Percentiles rank a stretch among this genome's conserved stretches.
These are phyloP conservation scores for Hybos culiciformis DNA, from an alignment of 2,888 invertebrate genomes.

Conservation along the genomic window DNA sequence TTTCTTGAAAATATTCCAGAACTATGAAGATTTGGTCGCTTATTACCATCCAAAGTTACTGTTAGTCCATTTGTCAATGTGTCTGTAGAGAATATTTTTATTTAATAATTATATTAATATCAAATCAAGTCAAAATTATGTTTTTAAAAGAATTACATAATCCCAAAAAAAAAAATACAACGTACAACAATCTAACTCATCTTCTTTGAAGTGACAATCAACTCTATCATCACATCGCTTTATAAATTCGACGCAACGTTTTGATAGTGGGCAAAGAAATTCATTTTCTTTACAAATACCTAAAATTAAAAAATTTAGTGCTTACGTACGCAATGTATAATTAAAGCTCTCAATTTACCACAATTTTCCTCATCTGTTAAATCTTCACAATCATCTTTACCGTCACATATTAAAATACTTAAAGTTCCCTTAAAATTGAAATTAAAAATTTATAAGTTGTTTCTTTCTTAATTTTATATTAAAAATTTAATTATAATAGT, in stretches of 20 bases:
- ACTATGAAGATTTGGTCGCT: slow-evolving; percentile 43
- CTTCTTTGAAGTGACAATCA: slow-evolving; percentile 58
- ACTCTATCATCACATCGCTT: slow-evolving; percentile 49
- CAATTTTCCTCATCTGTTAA: slow-evolving; percentile 61
- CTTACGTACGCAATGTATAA: not conserved
- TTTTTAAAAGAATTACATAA: not conserved
- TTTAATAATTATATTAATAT: not conserved
- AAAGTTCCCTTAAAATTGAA: slow-evolving; percentile 22
- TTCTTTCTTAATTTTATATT: not conserved
- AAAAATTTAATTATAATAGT: not conserved
- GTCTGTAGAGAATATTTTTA: slow-evolving; percentile 39
- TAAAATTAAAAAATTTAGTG: slow-evolving; percentile 21
- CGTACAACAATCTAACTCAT: slow-evolving; percentile 69
- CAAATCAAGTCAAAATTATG: not conserved
- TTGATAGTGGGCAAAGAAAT: slow-evolving; percentile 50
- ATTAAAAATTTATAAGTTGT: not conserved
- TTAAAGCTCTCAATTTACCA: slow-evolving; percentile 36
- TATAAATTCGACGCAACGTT: slow-evolving; percentile 45
- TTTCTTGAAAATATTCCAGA: slow-evolving; percentile 52
- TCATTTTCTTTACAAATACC: slow-evolving; percentile 44
- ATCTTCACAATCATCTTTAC: slow-evolving; percentile 57
- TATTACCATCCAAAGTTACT: slow-evolving; percentile 45
- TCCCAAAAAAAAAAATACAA: not conserved
- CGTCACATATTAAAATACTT: slow-evolving; percentile 56
- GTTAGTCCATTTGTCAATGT: slow-evolving; percentile 51